Base-by-base conservation (phyloP, 2,113 vertebrate species). In the Oncorhynchus masou region DNA sequence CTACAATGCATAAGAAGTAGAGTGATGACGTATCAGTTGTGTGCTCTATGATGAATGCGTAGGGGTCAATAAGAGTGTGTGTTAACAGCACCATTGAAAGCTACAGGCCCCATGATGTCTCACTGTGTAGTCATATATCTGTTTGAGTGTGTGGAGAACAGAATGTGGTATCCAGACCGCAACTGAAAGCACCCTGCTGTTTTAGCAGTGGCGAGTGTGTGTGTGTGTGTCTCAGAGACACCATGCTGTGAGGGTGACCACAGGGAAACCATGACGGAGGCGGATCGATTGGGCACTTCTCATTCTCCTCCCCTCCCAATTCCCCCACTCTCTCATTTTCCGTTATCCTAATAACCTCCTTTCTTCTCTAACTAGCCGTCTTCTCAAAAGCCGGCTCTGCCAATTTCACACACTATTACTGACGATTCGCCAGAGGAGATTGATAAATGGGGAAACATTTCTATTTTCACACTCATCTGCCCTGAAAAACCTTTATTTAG, bases 291-390 rank as follows among this genome's bases (percentile, higher is more conserved):
- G 22, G 34, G 1, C 19, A 49, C 20, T 25, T 25, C 22, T 70
- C 45, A 5, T 13, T 70, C 45, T 22, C 65, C 65, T 67, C 64
- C 54, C 67, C 74, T 74, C 71, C 74, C 78, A 48, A 76, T 75
- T 72, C 13, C 45, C 67, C 20, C 51, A 73, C 78, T 79, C 71
- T 62, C 70, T 78, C 69, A 69, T 60, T 74, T 77, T 82, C 78
- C 71, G 71, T 86, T 79, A 80, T 90, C 78, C 68, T 83, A 85
- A 89, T 88, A 75, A 84, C 75, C 77, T 74, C 68, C 70, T 84
- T 76, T 86, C 79, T 83, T 82, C 74, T 31, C 66, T 81, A 79
- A 83, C 79, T 29, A 82, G 79, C 70, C 69, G 74, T 72, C 77
- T 67, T 71, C 81, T 80, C 77, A 64, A 59, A 64, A 72, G 81